A percentile compares a stretch with the other conserved stretches of the same genome.
These are phyloP conservation scores for Esperia sulphurella DNA, from an alignment of 2,888 invertebrate genomes.

Conservation along the genomic window DNA sequence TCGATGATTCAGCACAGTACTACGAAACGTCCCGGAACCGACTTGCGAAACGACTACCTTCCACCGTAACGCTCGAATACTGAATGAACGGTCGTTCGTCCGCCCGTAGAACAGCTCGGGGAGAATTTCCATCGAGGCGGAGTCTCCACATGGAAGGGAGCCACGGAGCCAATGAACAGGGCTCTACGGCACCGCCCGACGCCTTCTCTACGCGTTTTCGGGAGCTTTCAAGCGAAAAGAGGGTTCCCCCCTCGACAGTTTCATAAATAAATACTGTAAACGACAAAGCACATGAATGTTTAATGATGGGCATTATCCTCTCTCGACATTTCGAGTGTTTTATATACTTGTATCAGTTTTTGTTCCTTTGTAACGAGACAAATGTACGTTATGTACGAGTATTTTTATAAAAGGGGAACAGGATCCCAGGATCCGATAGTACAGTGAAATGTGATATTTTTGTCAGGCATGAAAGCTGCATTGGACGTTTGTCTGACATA, in stretches of 20 bases:
- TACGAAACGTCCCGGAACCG: conserved; percentile 23
- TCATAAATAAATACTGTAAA: conserved; percentile 78
- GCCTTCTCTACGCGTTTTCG: conserved; percentile 65
- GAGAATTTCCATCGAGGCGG: conserved; percentile 65
- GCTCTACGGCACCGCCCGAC: conserved; percentile 49
- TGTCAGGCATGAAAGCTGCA: conserved; percentile 52
- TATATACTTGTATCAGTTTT: conserved; percentile 71
- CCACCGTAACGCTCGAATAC: conserved; percentile 41
- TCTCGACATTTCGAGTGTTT: conserved; percentile 74
- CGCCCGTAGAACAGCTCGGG: conserved; percentile 25
- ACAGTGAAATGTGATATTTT: conserved; percentile 72
- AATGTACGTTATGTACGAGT: conserved; percentile 51
- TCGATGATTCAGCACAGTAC: conserved; percentile 49
- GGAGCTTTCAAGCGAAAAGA: conserved; percentile 72
- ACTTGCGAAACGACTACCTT: conserved; percentile 35
- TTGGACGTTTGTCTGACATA: conserved; percentile 41
- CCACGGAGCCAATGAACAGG: conserved; percentile 45
- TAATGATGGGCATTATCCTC: conserved; percentile 76
- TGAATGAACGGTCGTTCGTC: conserved; percentile 36
- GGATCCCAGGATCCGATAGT: conserved; percentile 62
- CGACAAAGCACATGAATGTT: conserved; percentile 77
- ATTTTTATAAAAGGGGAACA: conserved; percentile 55
- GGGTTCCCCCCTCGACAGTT: conserved; percentile 70
- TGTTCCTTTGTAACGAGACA: conserved; percentile 70
- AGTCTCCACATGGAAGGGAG: conserved; percentile 57